phyloP scores from a whole-genome alignment of 2,797 vertebrate genomes.

The Channallabes apus region DNA sequence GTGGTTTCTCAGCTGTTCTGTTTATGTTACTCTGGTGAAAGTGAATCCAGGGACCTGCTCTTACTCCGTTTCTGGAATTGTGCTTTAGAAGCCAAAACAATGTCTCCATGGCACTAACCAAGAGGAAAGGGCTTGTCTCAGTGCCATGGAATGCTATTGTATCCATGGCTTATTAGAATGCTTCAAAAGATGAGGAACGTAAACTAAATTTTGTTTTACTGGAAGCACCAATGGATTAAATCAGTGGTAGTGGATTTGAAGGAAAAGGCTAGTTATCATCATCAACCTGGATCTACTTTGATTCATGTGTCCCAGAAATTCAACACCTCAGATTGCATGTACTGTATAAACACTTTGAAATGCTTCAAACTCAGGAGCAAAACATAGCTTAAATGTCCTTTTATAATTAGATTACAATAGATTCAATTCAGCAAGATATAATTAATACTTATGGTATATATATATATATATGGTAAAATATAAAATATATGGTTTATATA shows the following conservation, averaged over 20 bases:
- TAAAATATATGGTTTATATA: too few species aligned
- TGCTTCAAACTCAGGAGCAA: not conserved
- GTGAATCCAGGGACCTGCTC: slow-evolving; percentile 18
- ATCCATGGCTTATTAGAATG: slow-evolving; percentile 15
- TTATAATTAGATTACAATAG: not conserved
- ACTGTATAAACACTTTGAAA: not conserved
- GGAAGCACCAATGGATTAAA: not conserved
- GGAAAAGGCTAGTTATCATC: not conserved
- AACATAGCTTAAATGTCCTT: not conserved
- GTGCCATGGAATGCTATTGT: slow-evolving; percentile 40
- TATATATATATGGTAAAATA: too few species aligned
- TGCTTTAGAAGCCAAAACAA: slow-evolving; percentile 46
- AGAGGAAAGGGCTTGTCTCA: slow-evolving; percentile 42
- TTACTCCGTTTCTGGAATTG: slow-evolving; percentile 38
- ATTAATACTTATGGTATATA: too few species aligned
- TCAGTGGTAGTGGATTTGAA: not conserved
- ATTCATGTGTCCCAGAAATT: not conserved
- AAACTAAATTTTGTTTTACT: not conserved
- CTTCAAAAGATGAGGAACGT: not conserved
- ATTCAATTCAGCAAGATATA: not conserved
- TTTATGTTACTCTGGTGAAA: slow-evolving; percentile 30
- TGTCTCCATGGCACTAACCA: slow-evolving; percentile 45
- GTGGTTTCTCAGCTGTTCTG: slow-evolving; percentile 13
- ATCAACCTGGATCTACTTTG: not conserved
- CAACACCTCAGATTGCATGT: not conserved